Evolutionary conservation across 2,113 vertebrate species (phyloP), one percentile per base, ranked within the genome.

Genomic region (Syngnathus scovelli): DNA sequence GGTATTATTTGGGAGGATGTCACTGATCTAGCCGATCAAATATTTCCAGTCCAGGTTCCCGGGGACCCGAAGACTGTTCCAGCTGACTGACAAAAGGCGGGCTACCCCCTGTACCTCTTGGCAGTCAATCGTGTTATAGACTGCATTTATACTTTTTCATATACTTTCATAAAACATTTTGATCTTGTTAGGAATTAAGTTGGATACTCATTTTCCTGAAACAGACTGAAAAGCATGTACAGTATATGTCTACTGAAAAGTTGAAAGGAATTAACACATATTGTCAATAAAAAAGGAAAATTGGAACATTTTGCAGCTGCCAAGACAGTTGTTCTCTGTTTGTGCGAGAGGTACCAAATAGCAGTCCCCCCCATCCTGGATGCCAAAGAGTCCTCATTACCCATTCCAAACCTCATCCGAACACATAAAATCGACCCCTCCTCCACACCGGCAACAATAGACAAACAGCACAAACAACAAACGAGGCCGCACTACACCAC

Each of bases 301-400:
- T 18, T 51, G 10, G 23, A 56, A 71, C 59, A 76, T 65, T 66
- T 54, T 63, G 68, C 69, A 54, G 70, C 72, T 58, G 78, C 69
- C 68, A 71, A 73, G 66, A 79, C 76, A 85, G 82, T 87, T 85
- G 80, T 80, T 82, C 77, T 59, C 72, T 68, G 70, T 82, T 86
- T 83, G 83, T 80, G 77, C 78, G 71, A 86, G 75, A 78, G 78
- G 75, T 77, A 74, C 86, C 80, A 83, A 75, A 84, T 70, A 72
- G 70, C 69, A 59, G 63, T 37, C 18, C 39, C 74, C 78, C 61
- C 66, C 33, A 19, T 55, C 62, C 58, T 73, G 64, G 38, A 75
- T 74, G 83, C 77, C 83, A 88, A 85, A 86, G 69, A 89, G 82
- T 73, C 80, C 71, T 80, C 75, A 84, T 80, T 83, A 76, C 2